Percentiles rank a stretch among this genome's conserved stretches.
Evolutionary conservation across 2,888 invertebrate species (phyloP).

Genomic region (Lypha dubia): DNA sequence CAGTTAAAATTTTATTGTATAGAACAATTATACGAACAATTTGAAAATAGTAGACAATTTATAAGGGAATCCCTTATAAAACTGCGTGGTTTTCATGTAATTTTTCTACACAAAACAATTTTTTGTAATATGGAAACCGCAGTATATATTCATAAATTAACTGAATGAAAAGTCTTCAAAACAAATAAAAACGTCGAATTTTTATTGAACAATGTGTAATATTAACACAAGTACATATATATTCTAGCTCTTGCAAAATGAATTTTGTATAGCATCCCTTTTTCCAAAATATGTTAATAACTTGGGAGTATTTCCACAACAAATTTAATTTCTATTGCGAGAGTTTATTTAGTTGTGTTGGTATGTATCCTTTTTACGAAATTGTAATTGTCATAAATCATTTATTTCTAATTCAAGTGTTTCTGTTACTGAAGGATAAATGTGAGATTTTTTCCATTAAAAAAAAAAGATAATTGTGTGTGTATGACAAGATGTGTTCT

Average conservation of each 20-base stretch:
- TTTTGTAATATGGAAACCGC: too few relatives aligned
- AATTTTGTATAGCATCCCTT: not conserved
- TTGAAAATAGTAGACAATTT: too few relatives aligned
- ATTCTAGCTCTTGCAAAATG: not conserved
- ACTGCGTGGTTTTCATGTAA: too few relatives aligned
- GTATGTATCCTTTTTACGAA: not conserved
- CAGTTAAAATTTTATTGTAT: too few relatives aligned
- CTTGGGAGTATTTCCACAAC: conserved; percentile 11
- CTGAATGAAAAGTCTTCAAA: conserved; percentile 20
- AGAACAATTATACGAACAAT: too few relatives aligned
- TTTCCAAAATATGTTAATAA: conserved; percentile 44
- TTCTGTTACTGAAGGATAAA: conserved; percentile 52
- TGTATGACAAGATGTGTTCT: not conserved
- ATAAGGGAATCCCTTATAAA: too few relatives aligned
- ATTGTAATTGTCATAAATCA: conserved; percentile 47
- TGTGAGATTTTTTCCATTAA: conserved; percentile 4
- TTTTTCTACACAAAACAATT: too few relatives aligned
- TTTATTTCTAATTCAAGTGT: conserved; percentile 47
- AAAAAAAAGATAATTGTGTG: too few relatives aligned
- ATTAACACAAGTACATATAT: conserved; percentile 56
- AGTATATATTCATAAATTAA: conserved; percentile 29
- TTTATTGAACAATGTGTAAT: conserved; percentile 42
- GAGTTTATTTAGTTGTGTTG: not conserved
- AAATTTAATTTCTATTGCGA: conserved; percentile 8
- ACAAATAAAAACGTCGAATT: not conserved